Evolutionary conservation across 1,140 invertebrate species (phyloP).

Genomic region (Cotesia glomerata): DNA sequence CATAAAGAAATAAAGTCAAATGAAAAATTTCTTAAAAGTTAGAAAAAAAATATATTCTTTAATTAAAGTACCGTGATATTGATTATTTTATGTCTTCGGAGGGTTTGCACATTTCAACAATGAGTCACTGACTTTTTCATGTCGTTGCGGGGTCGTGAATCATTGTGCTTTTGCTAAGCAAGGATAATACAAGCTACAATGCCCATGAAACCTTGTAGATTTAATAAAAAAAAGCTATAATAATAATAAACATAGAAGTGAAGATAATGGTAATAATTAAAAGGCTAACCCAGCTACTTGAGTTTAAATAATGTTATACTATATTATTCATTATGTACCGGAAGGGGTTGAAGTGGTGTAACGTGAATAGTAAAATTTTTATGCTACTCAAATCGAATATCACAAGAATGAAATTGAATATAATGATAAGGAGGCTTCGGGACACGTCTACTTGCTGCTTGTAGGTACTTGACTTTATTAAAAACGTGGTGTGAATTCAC

Average conservation of each 20-base stretch:
- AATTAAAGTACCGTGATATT: not conserved
- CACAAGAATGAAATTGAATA: not conserved
- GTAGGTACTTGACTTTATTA: constrained; percentile 9
- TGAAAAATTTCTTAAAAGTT: not conserved
- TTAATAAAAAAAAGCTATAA: too few species aligned
- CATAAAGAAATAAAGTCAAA: not conserved
- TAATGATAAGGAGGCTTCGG: not conserved
- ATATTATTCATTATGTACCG: not conserved
- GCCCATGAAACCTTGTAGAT: too few species aligned
- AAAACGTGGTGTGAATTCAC: constrained; percentile 18
- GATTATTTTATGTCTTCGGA: not conserved
- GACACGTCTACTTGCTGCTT: not conserved
- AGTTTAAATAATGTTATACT: too few species aligned
- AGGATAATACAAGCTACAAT: too few species aligned
- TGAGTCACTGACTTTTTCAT: constrained; percentile 3
- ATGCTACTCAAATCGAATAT: not conserved
- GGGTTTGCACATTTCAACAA: not conserved
- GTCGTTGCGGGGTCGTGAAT: not conserved
- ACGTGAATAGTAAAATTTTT: not conserved
- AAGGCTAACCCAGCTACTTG: too few species aligned
- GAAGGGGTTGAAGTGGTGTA: not conserved
- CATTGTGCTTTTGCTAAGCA: not conserved
- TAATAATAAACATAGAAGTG: too few species aligned
- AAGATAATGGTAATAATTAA: too few species aligned
- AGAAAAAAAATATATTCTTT: not conserved